Evolutionary conservation across 2,797 vertebrate genomes (phyloP), one percentile per base, ranked within the genome.

Genomic region (Melopsittacus undulatus): DNA sequence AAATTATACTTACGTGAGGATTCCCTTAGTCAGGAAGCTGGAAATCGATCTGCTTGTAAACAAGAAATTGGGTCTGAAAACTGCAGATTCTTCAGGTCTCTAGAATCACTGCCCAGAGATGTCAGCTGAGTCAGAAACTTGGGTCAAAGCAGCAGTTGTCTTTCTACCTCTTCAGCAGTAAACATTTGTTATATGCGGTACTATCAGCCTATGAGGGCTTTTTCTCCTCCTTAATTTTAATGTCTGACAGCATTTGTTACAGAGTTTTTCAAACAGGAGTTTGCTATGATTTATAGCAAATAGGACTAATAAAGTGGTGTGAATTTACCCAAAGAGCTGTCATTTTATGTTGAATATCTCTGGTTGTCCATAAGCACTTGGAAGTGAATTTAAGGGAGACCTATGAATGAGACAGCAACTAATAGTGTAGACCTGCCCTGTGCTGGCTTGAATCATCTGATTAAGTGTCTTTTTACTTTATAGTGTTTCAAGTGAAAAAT

Each of bases 401-500:
- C 57, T 62, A 49, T 36, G 61, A 73, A 51, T 8, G 68, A 95
- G 38, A 68, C 32, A 89, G 54, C 32, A 91, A 36, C 10, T 73
- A 54, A 42, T 21, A 68, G 17, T 43, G 8, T 67, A 90, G 63
- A 77, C 34, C 48, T 91, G 51, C 61, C 72, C 32, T 90, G 36
- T 52, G 66, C 52, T 84, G 48, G 42, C 52, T 83, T 49, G 66
- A 94, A 52, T 90, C 57, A 87, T 30, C 72, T 83, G 83, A 89
- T 91, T 79, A 85, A 95, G 45, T 56, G 77, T 67, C 61, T 83
- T 94, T 91, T 89, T 74, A 79, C 42, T 90, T 86, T 77, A 61
- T 45, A 94, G 73, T 10, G 3, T 76, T 95, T 80, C 34, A 67
- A 87, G 91, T 86, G 66, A 96, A 92, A 87, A 96, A 94, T 59